Conservation (phyloP, 1,140 invertebrate species). For the Lepidotrigona ventralis region DNA sequence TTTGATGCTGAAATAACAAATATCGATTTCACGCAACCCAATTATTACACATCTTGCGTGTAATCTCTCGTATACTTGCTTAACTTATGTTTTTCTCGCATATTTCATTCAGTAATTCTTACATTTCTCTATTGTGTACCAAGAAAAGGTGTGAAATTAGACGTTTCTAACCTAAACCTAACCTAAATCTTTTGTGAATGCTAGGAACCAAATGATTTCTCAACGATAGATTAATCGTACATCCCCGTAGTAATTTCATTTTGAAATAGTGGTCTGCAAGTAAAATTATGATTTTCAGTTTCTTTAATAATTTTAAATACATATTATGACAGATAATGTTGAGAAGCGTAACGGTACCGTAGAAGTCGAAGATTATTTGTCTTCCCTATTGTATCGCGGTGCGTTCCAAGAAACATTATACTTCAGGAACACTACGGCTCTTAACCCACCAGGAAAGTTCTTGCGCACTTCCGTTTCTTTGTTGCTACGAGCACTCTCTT, state of each 20-base stretch:
- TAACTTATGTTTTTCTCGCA: not conserved
- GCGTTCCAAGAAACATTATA: not conserved
- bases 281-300: not conserved
- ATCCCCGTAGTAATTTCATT: not conserved
- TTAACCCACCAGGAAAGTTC: not conserved
- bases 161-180: too few species aligned
- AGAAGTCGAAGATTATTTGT: slow-evolving; percentile 14
- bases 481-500: not conserved
- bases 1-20: not conserved
- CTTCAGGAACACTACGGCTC: not conserved
- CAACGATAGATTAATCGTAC: not conserved
- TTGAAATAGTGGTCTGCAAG: not conserved
- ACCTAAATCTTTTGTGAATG: not conserved
- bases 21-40: not conserved
- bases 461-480: not conserved
- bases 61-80: not conserved
- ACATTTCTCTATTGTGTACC: not conserved
- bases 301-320: too few species aligned
- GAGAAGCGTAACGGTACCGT: slow-evolving; percentile 4
- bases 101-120: not conserved
- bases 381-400: not conserved
- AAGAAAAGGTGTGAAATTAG: not conserved
- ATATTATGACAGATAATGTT: too few species aligned
- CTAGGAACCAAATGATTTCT: not conserved
- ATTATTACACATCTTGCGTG: not conserved